Base-by-base conservation (phyloP, 1,140 invertebrate species). In the Rhagoletis zephyria region DNA sequence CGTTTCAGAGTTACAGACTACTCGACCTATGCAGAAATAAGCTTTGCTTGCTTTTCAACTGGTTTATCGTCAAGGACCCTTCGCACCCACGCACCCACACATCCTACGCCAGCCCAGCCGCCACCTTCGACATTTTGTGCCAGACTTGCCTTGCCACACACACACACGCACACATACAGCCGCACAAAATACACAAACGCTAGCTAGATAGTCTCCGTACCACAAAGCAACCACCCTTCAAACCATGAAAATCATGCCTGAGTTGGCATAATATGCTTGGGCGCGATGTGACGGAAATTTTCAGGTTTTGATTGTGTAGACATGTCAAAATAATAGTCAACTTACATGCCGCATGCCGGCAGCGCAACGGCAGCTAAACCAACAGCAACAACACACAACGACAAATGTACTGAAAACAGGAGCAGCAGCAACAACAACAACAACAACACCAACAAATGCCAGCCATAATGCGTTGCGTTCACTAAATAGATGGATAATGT, bases 321-420 rank as follows among this genome's bases (percentile, higher is more conserved):
- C 90, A 92, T 92, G 91, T 92, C 91, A 92, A 90, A 92, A 92
- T 92, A 92, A 92, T 92, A 92, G 91, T 92, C 91, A 91, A 92
- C 91, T 92, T 91, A 91, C 90, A 91, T 91, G 90, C 91, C 91
- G 89, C 91, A 90, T 87, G 87, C 87, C 87, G 67, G 85, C 63
- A 85, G 87, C 63, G 7, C 61, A 87, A 64, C 59, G 48, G 7
- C 60, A 86, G 89, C 90, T 85, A 74, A 42, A 87, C 42, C 88
- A 81, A 74, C 74, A 59, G n/a, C 42, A 48, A n/a, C 74, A 81
- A 45, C n/a, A n/a, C n/a, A n/a, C 74, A 81, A 81, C 74, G n/a
- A 30, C 74, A n/a, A 81, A n/a, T 16, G 19, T 40, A 67, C 7
- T 40, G 30, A 67, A 86, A 45, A 19, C 10, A n/a, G 48, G 6